These are phyloP conservation scores for Steinernema khuongi DNA, from an alignment of 1,140 invertebrate genomes.

Conservation along the genomic window DNA sequence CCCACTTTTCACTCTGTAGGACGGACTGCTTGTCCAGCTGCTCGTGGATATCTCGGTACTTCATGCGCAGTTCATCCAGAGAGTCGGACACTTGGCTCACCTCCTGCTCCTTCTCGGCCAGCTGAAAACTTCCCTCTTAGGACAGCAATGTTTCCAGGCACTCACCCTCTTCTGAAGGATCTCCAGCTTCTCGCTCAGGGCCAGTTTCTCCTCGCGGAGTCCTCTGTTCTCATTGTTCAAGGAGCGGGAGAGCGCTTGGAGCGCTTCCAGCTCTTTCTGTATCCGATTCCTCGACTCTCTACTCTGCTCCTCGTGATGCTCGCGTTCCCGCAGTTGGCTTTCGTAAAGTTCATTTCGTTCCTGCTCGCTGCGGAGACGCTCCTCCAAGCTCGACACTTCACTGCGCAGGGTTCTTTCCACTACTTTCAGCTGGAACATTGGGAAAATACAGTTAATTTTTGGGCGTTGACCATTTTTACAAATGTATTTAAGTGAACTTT, in stretches of 20 bases:
- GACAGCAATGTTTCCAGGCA: neutral
- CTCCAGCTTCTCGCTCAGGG: conserved; percentile 30
- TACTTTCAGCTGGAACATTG: neutral
- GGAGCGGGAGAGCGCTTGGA: conserved; percentile 38
- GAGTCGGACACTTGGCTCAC: conserved; percentile 5
- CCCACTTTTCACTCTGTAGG: conserved; percentile 30
- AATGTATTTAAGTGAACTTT: too few relatives aligned
- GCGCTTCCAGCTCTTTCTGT: conserved; percentile 34
- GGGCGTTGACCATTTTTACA: neutral
- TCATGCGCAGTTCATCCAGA: conserved; percentile 23
- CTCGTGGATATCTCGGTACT: conserved; percentile 23
- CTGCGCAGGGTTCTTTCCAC: neutral
- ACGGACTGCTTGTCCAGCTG: conserved; percentile 21
- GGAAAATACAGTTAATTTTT: neutral
- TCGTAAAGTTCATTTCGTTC: neutral
- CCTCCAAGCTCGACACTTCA: neutral
- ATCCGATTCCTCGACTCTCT: conserved; percentile 18
- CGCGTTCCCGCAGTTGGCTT: neutral
- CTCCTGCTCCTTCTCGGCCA: conserved; percentile 17
- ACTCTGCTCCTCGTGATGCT: neutral
- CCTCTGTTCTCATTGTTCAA: conserved; percentile 41
- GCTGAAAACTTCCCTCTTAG: conserved; percentile 21
- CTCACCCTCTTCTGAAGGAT: conserved; percentile 36
- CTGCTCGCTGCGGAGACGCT: conserved; percentile 13
- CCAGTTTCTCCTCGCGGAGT: conserved; percentile 32